A percentile compares a stretch with the other conserved stretches of the same genome.
phyloP scores from a whole-genome alignment of 2,888 invertebrate genomes.

The Phymatocera aterrima region DNA sequence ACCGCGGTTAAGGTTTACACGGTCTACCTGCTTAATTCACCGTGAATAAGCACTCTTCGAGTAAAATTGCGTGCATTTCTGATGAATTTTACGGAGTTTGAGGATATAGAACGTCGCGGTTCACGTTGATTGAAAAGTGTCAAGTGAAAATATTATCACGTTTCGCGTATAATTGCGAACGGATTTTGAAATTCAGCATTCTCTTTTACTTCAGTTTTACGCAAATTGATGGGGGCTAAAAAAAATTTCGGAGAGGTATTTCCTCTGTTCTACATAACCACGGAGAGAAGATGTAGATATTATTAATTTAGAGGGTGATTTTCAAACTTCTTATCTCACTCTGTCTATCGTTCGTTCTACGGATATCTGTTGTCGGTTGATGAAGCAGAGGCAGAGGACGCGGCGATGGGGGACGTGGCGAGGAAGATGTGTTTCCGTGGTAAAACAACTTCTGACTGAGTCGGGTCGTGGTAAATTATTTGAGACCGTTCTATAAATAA shows the following conservation, averaged over 20 bases:
- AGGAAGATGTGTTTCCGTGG: background rate
- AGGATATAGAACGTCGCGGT: constrained; percentile 7
- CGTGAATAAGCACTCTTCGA: background rate
- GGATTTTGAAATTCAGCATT: too few species aligned
- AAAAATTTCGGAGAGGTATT: background rate
- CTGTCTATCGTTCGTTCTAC: background rate
- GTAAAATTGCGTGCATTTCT: background rate
- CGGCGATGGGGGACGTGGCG: too few species aligned
- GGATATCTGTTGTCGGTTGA: background rate
- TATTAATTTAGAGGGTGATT: background rate
- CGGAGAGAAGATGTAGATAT: background rate
- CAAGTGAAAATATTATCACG: too few species aligned
- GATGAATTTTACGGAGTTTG: background rate
- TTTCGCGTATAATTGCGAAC: too few species aligned
- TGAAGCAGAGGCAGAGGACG: too few species aligned
- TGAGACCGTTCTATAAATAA: constrained; percentile 28
- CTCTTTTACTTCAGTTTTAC: too few species aligned
- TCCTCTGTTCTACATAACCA: background rate
- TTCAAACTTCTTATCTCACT: background rate
- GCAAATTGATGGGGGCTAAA: too few species aligned
- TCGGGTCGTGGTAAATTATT: constrained; percentile 14
- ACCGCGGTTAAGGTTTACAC: too few species aligned
- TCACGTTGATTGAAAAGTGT: background rate
- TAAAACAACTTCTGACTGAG: background rate
- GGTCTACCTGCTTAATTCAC: background rate